Evolutionary conservation across 2,888 invertebrate species (phyloP).

Genomic region (Encarsia formosa): DNA sequence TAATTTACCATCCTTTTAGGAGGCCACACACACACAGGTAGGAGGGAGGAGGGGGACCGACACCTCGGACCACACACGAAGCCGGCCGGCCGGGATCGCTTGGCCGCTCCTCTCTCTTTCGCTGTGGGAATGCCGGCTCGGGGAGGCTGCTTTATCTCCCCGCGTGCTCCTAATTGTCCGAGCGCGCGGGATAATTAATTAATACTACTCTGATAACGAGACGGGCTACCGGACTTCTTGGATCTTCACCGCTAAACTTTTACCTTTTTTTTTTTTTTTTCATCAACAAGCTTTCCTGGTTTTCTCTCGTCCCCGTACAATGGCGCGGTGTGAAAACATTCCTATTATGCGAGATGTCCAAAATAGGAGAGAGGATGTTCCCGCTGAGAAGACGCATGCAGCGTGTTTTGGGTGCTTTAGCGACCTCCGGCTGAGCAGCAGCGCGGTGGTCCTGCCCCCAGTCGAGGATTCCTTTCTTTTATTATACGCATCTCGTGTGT

Average conservation of each 20-base stretch:
- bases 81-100: conserved; percentile 33
- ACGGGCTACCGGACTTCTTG: background rate
- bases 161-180: conserved; percentile 23
- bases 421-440: conserved; percentile 27
- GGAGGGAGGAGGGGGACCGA: too few species aligned
- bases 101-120: too few species aligned
- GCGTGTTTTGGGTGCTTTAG: conserved; percentile 38
- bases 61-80: conserved; percentile 52
- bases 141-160: too few species aligned
- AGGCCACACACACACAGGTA: conserved; percentile 51
- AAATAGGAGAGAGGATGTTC: too few species aligned
- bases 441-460: conserved; percentile 20
- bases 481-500: background rate
- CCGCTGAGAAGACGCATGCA: conserved; percentile 41
- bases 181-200: conserved; percentile 27
- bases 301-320: too few species aligned
- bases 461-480: conserved; percentile 7
- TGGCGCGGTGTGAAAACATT: too few species aligned
- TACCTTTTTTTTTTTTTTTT: too few species aligned
- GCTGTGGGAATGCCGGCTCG: too few species aligned
- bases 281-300: too few species aligned
- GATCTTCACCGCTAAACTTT: too few species aligned
- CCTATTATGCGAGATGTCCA: too few species aligned
- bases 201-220: conserved; percentile 11
- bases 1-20: conserved; percentile 42